These are phyloP conservation scores for Pomacea maculata DNA, from an alignment of 1,140 invertebrate species.

Conservation along the genomic window DNA sequence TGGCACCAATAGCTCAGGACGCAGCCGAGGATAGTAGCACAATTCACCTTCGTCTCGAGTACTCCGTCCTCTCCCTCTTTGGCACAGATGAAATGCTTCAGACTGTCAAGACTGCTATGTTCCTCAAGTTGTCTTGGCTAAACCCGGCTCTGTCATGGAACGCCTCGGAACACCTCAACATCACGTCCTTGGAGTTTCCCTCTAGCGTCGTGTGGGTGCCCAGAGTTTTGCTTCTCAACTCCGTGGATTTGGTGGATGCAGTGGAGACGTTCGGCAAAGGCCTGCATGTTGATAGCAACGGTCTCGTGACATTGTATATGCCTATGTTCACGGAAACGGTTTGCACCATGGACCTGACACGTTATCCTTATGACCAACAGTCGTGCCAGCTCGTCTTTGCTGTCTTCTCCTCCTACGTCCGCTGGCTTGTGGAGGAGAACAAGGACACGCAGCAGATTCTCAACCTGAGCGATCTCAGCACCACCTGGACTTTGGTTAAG, in stretches of 20 bases:
- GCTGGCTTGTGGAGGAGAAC: not conserved
- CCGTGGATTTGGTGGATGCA: constrained; percentile 14
- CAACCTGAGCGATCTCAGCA: not conserved
- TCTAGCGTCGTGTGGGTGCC: constrained; percentile 36
- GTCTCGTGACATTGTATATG: not conserved
- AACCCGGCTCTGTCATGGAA: constrained; percentile 61
- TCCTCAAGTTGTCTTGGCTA: constrained; percentile 29
- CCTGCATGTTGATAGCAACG: constrained; percentile 6
- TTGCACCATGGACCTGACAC: constrained; percentile 35
- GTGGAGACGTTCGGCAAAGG: not conserved
- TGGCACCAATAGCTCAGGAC: not conserved
- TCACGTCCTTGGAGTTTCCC: constrained; percentile 36
- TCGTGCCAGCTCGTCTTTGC: constrained; percentile 31
- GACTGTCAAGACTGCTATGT: constrained; percentile 24
- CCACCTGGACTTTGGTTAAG: constrained; percentile 63
- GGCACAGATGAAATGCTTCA: constrained; percentile 32
- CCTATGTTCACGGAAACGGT: constrained; percentile 83
- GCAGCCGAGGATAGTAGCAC: not conserved
- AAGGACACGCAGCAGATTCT: not conserved
- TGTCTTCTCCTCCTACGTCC: not conserved
- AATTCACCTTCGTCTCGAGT: not conserved
- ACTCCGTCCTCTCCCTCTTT: constrained; percentile 25
- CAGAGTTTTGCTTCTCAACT: constrained; percentile 29
- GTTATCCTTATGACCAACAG: constrained; percentile 47
- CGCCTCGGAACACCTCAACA: constrained; percentile 71